Base-by-base conservation (phyloP, 1,140 invertebrate genomes). In the Trichonephila clavipes region DNA sequence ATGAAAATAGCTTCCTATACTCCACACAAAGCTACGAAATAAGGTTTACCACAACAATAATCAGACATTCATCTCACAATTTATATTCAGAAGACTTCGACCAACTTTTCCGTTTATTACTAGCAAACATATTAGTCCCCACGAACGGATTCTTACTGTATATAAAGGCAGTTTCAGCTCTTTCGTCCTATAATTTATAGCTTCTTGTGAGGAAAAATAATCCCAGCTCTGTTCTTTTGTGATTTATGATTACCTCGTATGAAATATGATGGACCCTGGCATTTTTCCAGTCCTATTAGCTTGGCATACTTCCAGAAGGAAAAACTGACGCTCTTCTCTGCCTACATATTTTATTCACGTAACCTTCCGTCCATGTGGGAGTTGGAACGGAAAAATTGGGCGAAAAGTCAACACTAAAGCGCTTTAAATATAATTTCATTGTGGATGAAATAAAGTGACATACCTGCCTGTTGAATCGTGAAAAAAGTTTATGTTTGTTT, bases 181-280 rank as follows among this genome's bases (percentile, higher is more conserved):
- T 69, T 69, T 69, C 66, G n/a, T 69, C 24, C n/a, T 24, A 28
- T 69, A 69, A 69, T 69, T 69, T 69, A 69, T 69, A 24, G 66
- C 66, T 69, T 24, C 66, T 69, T 69, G 66, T 69, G 66, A 69
- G 8, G 66, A 21, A 69, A 69, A 69, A 24, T 69, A 69, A 69
- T 69, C 66, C 66, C 66, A 69, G 24, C 66, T 69, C 66, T 69
- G 66, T 69, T 69, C 24, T 69, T 69, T 69, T 69, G 24, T 69
- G 66, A 69, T 69, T 69, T 69, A 69, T 69, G 66, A 69, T 69
- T 69, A 69, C 66, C 66, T 28, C 66, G 7, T 24, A 28, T 69
- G 66, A 69, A 69, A 69, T 69, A 69, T 69, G 66, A 69, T 69
- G 66, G n/a, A n/a, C 66, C 10, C 66, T 69, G 66, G 66, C 66